phyloP scores from a whole-genome alignment of 2,888 invertebrate species.

The Cheilosia impressa region DNA sequence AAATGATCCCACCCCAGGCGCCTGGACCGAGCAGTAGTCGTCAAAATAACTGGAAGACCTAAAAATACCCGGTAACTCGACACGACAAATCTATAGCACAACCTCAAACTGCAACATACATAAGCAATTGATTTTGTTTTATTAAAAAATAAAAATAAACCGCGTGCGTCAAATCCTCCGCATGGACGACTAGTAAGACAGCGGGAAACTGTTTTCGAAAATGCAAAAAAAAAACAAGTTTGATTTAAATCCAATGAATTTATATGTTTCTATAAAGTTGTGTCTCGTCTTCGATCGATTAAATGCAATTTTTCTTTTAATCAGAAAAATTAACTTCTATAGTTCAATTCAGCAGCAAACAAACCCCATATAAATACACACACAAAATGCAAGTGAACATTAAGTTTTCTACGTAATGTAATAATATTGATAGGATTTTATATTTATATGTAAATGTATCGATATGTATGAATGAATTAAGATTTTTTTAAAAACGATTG shows the following conservation, averaged over 20 bases:
- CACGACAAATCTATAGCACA: slow-evolving; percentile 28
- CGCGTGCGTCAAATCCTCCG: slow-evolving; percentile 15
- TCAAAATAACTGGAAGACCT: slow-evolving; percentile 84
- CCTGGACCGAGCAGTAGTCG: slow-evolving; percentile 83
- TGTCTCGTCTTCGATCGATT: slow-evolving; percentile 43
- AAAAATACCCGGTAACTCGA: slow-evolving; percentile 69
- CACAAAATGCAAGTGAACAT: slow-evolving; percentile 68
- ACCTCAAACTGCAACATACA: slow-evolving; percentile 32
- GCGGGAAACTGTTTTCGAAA: slow-evolving; percentile 72
- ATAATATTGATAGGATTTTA: slow-evolving; percentile 73
- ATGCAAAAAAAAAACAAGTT: slow-evolving; percentile 16
- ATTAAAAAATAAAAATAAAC: slow-evolving; percentile 1
- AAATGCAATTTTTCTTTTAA: slow-evolving; percentile 41
- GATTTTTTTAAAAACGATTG: slow-evolving; percentile 38
- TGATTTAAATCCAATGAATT: slow-evolving; percentile 38
- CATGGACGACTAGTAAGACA: slow-evolving; percentile 39
- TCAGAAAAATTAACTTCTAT: slow-evolving; percentile 35
- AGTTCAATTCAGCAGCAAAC: slow-evolving; percentile 62
- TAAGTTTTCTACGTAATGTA: slow-evolving; percentile 73
- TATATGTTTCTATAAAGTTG: slow-evolving; percentile 16
- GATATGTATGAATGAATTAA: slow-evolving; percentile 73
- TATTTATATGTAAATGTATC: slow-evolving; percentile 74
- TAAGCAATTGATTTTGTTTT: slow-evolving; percentile 35
- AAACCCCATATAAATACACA: slow-evolving; percentile 40
- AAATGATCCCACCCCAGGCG: slow-evolving; percentile 92